Conservation (phyloP, 2,888 invertebrate genomes). For the Gymnosoma rotundatum region DNA sequence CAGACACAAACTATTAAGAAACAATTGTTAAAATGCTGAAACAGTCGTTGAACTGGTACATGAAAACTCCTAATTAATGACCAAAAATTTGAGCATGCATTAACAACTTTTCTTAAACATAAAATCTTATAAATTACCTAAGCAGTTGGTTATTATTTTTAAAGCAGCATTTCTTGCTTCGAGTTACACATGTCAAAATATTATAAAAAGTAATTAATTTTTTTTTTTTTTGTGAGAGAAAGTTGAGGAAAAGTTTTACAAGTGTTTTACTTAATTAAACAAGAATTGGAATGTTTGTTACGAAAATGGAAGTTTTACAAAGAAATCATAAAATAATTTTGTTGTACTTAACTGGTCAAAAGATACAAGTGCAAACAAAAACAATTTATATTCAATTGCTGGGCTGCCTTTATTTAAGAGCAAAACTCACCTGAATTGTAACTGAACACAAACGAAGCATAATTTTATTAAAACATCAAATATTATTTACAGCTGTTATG, state of each 20-base stretch:
- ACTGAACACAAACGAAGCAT: conserved; percentile 11
- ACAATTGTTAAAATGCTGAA: neutral
- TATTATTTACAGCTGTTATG: conserved; percentile 15
- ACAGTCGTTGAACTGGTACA: neutral
- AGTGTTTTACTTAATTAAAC: conserved; percentile 40
- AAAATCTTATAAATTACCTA: no score
- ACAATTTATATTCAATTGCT: neutral
- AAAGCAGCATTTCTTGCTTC: neutral
- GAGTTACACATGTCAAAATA: neutral
- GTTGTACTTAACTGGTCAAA: neutral
- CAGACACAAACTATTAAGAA: conserved; percentile 40
- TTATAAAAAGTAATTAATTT: conserved; percentile 7
- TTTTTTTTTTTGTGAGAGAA: conserved; percentile 1
- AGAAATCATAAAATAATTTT: neutral
- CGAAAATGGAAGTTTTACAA: no score
- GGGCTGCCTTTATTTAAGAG: neutral
- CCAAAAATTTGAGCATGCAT: neutral
- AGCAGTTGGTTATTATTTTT: neutral
- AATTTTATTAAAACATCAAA: conserved; percentile 41
- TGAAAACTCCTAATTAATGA: no score
- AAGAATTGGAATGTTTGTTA: neutral
- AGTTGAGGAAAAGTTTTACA: conserved; percentile 34
- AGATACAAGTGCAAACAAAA: neutral
- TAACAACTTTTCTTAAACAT: no score
- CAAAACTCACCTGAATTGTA: conserved; percentile 9